Percentiles rank a stretch among this genome's conserved stretches.
Conservation (phyloP, 2,113 vertebrate genomes). For the Porphyrio hochstetteri region DNA sequence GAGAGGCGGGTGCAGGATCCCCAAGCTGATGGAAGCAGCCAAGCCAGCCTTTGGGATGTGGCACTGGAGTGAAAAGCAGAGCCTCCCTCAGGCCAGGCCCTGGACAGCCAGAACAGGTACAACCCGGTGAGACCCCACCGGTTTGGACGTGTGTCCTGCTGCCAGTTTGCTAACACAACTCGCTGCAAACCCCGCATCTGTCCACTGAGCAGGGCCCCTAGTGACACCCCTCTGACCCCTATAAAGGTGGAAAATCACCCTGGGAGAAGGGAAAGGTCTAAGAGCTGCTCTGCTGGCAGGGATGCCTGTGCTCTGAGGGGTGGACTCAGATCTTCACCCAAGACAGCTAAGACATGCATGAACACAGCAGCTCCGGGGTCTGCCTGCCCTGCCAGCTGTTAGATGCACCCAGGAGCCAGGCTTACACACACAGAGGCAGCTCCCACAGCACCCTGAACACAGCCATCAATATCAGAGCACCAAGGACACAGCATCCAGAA, state of each 20-base stretch:
- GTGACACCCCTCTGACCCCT: background rate
- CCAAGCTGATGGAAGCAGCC: background rate
- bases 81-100: background rate
- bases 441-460: background rate
- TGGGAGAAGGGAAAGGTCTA: background rate
- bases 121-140: rapidly evolving
- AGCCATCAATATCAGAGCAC: background rate
- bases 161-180: background rate
- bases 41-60: background rate
- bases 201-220: background rate
- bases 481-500: background rate
- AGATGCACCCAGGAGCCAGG: background rate
- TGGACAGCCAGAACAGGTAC: background rate
- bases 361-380: background rate
- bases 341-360: background rate
- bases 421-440: background rate
- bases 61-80: background rate
- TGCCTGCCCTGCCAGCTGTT: background rate
- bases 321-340: background rate
- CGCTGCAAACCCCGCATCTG: background rate
- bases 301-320: rapidly evolving
- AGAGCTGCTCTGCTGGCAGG: background rate
- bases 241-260: background rate
- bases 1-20: background rate
- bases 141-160: background rate